A percentile compares a stretch with the other conserved stretches of the same genome.
Evolutionary conservation across 2,797 vertebrate genomes (phyloP).

Genomic region (Anguilla obscura): DNA sequence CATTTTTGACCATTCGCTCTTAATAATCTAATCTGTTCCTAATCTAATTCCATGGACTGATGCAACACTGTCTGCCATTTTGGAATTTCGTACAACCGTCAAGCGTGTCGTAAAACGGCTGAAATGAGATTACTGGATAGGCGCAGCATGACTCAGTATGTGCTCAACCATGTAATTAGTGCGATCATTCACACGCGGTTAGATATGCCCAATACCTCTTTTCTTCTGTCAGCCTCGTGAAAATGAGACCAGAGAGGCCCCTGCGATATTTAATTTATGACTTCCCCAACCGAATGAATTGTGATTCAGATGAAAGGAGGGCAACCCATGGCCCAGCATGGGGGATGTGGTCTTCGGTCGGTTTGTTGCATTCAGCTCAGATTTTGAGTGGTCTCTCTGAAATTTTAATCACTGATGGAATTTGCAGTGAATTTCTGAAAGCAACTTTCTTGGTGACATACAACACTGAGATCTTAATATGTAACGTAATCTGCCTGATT

Average conservation of each 20-base stretch:
- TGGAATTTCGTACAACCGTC: conserved; percentile 24
- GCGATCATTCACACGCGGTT: conserved; percentile 20
- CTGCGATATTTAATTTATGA: conserved; percentile 38
- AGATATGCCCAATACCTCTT: neutral
- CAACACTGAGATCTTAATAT: neutral
- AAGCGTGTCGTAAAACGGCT: neutral
- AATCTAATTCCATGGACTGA: neutral
- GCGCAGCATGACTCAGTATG: conserved; percentile 15
- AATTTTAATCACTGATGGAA: conserved; percentile 34
- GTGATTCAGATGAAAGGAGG: conserved; percentile 30
- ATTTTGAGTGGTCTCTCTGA: conserved; percentile 34
- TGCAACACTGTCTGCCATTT: neutral
- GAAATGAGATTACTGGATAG: conserved; percentile 8
- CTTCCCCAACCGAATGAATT: conserved; percentile 23
- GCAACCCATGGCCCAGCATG: conserved; percentile 10
- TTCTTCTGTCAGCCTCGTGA: conserved; percentile 5
- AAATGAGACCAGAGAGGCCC: conserved; percentile 4
- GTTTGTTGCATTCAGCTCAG: conserved; percentile 20
- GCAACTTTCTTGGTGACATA: conserved; percentile 7
- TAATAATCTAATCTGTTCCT: neutral
- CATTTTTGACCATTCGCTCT: neutral
- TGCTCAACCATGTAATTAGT: conserved; percentile 30
- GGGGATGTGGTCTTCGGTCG: conserved; percentile 1
- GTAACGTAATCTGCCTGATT: neutral
- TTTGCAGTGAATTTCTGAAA: conserved; percentile 17